Base-by-base conservation (phyloP, 2,888 invertebrate species). In the Caenorhabditis japonica region DNA sequence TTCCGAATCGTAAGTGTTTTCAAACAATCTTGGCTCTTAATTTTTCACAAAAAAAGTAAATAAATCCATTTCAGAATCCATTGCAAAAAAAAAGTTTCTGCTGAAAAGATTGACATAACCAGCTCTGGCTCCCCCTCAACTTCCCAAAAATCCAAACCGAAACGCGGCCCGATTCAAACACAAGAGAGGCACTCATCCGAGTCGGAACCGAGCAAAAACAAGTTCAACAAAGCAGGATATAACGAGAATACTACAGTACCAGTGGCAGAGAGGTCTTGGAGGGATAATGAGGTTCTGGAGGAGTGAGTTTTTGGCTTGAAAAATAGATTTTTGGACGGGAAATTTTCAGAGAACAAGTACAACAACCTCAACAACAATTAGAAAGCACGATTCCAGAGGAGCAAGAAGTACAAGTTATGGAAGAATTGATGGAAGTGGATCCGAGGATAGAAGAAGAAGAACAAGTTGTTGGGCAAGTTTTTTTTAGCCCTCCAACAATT, bases 211-310 rank as follows among this genome's bases (percentile, higher is more conserved):
- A 66, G 66, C 43, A 49, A 13, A 21, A 66, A 51, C n/a, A 34
- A 51, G 2, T 43, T 61, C 21, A 33, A 49, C 5, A 12, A 21
- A 1, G 38, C n/a, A n/a, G n/a, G n/a, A n/a, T n/a, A 39, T 47
- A 30, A 55, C 3, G 46, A 47, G 19, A 39, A 7, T 13, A 49
- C 47, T 10, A 64, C 55, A 7, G 19, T 41, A 33, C 47, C 49
- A 15, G 12, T 49, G 17, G 56, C 49, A 4, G 56, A 66, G 4
- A 25, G n/a, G 13, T 49, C 56, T 3, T 64, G 64, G 64, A 49
- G 56, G 56, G 56, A 49, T 19, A 33, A 51, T 30, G 56, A 51
- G 25, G 33, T 38, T n/a, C n/a, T n/a, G n/a, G n/a, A n/a, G 4
- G 21, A 38, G 58, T 23, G 23, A 47, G 46, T 62, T 10, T 8